Conservation (phyloP, 2,113 vertebrate species). For the Lepus americanus region DNA sequence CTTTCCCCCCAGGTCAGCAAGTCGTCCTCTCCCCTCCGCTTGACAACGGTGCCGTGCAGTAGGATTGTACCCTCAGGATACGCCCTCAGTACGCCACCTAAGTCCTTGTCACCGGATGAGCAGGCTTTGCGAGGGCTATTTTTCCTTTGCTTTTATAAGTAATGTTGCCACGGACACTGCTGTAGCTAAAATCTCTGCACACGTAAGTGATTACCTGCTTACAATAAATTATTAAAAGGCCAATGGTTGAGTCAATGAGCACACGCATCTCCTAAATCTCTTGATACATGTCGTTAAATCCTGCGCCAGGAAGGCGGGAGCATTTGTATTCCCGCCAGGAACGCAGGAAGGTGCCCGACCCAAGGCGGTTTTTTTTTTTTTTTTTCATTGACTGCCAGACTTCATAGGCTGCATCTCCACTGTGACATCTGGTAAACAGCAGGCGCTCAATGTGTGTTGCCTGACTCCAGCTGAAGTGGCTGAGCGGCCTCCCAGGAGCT, state of each 20-base stretch:
- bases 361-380: neutral
- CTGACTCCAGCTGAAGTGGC: neutral
- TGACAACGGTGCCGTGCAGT: conserved; percentile 30
- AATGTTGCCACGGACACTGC: neutral
- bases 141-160: conserved; percentile 29
- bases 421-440: neutral
- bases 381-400: neutral
- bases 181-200: conserved; percentile 8
- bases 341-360: neutral
- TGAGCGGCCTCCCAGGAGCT: neutral
- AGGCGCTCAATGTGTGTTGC: neutral
- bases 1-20: neutral
- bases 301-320: neutral
- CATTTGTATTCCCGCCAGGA: neutral
- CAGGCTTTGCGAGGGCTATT: neutral
- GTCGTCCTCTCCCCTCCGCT: neutral
- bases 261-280: conserved; percentile 25
- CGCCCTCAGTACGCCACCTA: neutral
- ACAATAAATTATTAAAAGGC: conserved; percentile 42
- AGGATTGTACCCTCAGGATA: neutral
- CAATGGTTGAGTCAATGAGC: conserved; percentile 16
- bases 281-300: conserved; percentile 30
- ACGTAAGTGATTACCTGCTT: neutral
- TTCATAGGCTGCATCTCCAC: neutral
- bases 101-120: neutral